Evolutionary conservation across 2,113 vertebrate species (phyloP).

Genomic region (Gnathonemus longibarbis): DNA sequence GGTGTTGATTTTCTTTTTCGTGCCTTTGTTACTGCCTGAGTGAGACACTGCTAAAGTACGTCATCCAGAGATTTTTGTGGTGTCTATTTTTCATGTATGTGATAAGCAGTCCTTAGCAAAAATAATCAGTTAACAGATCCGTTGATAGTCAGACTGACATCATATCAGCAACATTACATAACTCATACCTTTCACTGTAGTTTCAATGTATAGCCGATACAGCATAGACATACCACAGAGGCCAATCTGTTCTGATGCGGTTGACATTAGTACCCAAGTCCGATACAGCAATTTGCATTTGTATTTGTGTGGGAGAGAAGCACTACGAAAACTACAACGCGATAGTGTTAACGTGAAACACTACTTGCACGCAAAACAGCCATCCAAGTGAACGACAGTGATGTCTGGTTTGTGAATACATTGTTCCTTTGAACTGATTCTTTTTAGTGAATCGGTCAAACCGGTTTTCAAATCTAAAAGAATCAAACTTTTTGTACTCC

Average conservation of each 20-base stretch:
- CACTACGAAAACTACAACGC: not conserved
- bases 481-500: not conserved
- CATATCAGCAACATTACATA: not conserved
- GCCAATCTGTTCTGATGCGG: not conserved
- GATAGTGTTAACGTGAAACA: not conserved
- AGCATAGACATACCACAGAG: not conserved
- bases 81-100: not conserved
- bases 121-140: not conserved
- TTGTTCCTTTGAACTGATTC: not conserved
- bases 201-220: not conserved
- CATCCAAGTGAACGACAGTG: not conserved
- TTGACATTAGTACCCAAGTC: not conserved
- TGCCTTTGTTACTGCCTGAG: not conserved
- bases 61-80: not conserved
- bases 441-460: not conserved
- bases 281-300: not conserved
- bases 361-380: not conserved
- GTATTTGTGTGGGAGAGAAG: not conserved
- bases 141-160: not conserved
- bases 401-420: not conserved
- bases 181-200: not conserved
- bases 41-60: no score
- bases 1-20: not conserved
- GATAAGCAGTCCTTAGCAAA: not conserved
- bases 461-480: no score